A percentile compares a stretch with the other conserved stretches of the same genome.
These are phyloP conservation scores for Ceriagrion tenellum DNA, from an alignment of 2,888 invertebrate genomes.

Conservation along the genomic window DNA sequence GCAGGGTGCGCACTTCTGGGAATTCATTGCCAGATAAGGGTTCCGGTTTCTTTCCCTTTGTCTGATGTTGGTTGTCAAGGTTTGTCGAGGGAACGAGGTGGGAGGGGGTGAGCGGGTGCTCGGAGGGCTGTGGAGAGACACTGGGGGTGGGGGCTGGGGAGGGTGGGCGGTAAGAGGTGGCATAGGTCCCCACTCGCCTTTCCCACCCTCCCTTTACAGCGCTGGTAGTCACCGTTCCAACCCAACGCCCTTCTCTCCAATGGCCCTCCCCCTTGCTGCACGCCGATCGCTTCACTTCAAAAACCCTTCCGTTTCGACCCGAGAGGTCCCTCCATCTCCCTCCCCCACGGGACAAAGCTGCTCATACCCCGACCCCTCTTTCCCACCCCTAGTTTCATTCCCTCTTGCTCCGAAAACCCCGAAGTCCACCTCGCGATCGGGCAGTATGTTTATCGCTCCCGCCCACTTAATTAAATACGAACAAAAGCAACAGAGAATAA, in stretches of 20 bases:
- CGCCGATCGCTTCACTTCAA: background rate
- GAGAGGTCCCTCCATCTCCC: background rate
- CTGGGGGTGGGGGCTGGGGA: too few species aligned
- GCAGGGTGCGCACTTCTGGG: slow-evolving; percentile 56
- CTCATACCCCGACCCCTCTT: background rate
- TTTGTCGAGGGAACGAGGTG: background rate
- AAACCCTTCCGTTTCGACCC: background rate
- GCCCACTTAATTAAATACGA: too few species aligned
- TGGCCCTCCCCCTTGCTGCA: background rate
- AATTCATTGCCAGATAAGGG: slow-evolving; percentile 65
- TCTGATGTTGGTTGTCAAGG: slow-evolving; percentile 44
- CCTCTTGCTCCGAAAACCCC: background rate
- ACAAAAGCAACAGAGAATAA: too few species aligned
- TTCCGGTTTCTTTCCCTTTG: slow-evolving; percentile 67
- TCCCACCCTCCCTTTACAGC: background rate
- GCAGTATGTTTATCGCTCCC: too few species aligned
- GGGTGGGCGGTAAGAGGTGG: background rate
- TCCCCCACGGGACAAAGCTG: background rate
- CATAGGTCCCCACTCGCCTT: background rate
- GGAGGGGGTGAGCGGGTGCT: too few species aligned
- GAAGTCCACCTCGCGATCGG: too few species aligned
- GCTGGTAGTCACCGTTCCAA: background rate
- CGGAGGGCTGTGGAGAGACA: background rate
- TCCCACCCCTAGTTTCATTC: background rate
- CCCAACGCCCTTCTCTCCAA: background rate